Evolutionary conservation across 2,113 vertebrate genomes (phyloP).

Genomic region (Cynocephalus volans): DNA sequence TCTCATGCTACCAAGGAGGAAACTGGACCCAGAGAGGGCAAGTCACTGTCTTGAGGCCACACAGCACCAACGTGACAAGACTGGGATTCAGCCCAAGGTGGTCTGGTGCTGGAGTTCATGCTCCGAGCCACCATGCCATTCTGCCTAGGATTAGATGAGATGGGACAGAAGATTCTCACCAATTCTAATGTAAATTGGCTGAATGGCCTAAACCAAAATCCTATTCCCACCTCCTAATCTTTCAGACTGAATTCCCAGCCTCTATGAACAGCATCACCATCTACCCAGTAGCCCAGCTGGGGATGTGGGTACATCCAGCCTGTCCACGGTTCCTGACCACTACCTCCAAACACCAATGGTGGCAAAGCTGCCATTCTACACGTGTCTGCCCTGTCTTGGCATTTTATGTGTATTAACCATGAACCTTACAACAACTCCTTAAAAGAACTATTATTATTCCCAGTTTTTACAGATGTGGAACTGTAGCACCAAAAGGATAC

Average conservation of each 20-base stretch:
- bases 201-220: neutral
- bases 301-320: neutral
- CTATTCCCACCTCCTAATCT: fast-evolving
- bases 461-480: neutral
- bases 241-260: neutral
- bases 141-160: neutral
- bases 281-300: neutral
- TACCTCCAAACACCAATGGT: fast-evolving
- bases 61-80: neutral
- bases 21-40: neutral
- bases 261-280: neutral
- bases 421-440: neutral
- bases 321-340: neutral
- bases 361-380: neutral
- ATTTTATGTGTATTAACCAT: fast-evolving
- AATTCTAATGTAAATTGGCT: neutral
- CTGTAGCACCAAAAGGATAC: fast-evolving
- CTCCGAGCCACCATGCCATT: neutral
- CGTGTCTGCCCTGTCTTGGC: fast-evolving
- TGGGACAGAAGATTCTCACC: neutral
- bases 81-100: neutral
- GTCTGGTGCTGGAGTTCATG: neutral
- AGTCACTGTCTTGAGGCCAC: neutral
- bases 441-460: neutral
- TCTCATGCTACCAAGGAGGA: neutral